Percentiles rank a stretch among this genome's conserved stretches.
phyloP scores from a whole-genome alignment of 2,888 invertebrate species.

The Hedychridium roseum region DNA sequence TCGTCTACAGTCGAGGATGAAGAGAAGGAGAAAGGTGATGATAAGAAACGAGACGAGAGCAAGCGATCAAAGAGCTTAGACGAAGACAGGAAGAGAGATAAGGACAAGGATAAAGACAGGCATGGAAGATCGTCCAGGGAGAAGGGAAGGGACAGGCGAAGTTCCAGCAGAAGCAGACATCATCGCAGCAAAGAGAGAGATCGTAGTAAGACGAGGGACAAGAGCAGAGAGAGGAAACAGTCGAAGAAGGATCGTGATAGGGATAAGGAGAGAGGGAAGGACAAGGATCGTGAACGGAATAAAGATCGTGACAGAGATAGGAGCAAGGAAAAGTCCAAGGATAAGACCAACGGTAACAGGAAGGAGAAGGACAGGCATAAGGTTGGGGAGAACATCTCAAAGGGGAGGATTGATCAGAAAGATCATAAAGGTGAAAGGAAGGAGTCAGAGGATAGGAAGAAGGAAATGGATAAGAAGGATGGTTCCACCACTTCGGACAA shows the following conservation, averaged over 20 bases:
- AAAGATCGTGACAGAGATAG: constrained; percentile 38
- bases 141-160: too few species aligned
- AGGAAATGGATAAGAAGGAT: constrained; percentile 35
- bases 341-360: constrained; percentile 5
- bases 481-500: constrained; percentile 8
- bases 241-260: constrained; percentile 43
- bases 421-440: constrained; percentile 39
- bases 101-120: constrained; percentile 40
- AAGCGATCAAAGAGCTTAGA: constrained; percentile 33
- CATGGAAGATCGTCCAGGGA: too few species aligned
- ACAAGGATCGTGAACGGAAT: constrained; percentile 35
- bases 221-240: constrained; percentile 49
- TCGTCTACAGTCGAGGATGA: constrained; percentile 42
- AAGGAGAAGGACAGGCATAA: constrained; percentile 43
- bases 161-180: constrained; percentile 40
- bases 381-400: constrained; percentile 31
- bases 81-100: constrained; percentile 41
- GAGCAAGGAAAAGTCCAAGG: constrained; percentile 30
- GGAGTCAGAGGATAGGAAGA: constrained; percentile 44
- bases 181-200: constrained; percentile 46
- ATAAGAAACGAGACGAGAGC: constrained; percentile 52
- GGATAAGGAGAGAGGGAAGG: constrained; percentile 43
- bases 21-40: constrained; percentile 37
- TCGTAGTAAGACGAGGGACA: constrained; percentile 47
- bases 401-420: constrained; percentile 28